These are phyloP conservation scores for Serinus canaria DNA, from an alignment of 2,113 vertebrate species.

Conservation along the genomic window DNA sequence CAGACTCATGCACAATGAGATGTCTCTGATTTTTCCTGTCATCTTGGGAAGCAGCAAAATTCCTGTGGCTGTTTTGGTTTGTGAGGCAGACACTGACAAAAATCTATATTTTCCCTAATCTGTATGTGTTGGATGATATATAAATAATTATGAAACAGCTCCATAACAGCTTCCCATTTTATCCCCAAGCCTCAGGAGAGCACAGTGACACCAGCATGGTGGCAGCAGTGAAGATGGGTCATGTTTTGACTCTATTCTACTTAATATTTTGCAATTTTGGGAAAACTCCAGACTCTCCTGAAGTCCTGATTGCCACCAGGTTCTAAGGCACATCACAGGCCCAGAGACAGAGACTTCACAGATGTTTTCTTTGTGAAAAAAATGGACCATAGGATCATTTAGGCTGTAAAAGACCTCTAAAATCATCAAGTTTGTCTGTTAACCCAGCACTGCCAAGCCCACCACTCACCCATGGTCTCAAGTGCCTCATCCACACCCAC, in stretches of 20 bases:
- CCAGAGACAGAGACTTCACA: neutral
- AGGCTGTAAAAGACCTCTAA: neutral
- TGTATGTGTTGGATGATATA: neutral
- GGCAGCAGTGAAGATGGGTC: neutral
- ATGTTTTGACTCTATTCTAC: neutral
- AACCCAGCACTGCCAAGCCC: neutral
- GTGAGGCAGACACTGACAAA: neutral
- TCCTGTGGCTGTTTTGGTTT: neutral
- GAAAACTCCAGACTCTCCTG: neutral
- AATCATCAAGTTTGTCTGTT: neutral
- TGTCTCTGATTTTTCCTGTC: neutral
- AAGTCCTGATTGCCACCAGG: neutral
- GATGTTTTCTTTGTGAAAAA: neutral
- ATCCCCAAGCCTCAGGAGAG: neutral
- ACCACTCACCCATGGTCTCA: neutral
- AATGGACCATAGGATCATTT: neutral
- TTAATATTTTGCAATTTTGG: neutral
- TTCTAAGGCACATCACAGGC: rapidly evolving
- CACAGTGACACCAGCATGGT: rapidly evolving
- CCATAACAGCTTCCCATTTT: neutral
- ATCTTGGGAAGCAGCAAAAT: neutral
- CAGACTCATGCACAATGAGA: neutral
- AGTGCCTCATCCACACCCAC: no score
- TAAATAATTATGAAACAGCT: neutral
- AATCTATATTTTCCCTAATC: neutral